Evolutionary conservation across 1,140 invertebrate genomes (phyloP).

Genomic region (Euura lappo): DNA sequence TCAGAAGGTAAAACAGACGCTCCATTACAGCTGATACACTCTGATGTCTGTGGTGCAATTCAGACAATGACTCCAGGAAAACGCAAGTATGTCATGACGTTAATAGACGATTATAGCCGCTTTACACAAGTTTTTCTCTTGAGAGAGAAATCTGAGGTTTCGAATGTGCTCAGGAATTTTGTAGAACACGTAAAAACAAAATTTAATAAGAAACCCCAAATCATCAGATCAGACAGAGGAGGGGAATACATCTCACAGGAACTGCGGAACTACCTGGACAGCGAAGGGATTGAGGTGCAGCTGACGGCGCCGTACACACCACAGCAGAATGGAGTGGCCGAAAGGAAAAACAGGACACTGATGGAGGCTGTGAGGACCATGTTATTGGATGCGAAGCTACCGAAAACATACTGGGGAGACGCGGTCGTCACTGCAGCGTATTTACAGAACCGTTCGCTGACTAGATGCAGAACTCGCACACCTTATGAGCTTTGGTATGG

Average conservation of each 20-base stretch:
- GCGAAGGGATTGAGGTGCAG: constrained; percentile 28
- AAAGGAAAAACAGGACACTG: constrained; percentile 34
- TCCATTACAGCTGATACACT: constrained; percentile 10
- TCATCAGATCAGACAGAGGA: constrained; percentile 25
- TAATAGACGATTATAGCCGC: constrained; percentile 10
- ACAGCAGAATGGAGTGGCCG: constrained; percentile 43
- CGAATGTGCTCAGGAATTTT: constrained; percentile 12
- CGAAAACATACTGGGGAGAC: background rate
- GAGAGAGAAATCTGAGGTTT: constrained; percentile 19
- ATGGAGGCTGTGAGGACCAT: constrained; percentile 15
- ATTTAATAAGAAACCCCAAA: constrained; percentile 20
- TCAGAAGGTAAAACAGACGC: background rate
- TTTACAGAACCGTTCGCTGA: constrained; percentile 1
- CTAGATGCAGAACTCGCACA: too few relatives aligned
- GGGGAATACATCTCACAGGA: constrained; percentile 20
- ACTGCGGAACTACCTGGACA: constrained; percentile 17
- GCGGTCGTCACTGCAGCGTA: constrained; percentile 9
- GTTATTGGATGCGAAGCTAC: background rate
- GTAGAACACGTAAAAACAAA: constrained; percentile 11
- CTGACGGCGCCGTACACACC: constrained; percentile 36
- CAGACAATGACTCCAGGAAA: constrained; percentile 8
- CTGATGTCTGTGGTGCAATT: background rate
- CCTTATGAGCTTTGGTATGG: constrained; percentile 33
- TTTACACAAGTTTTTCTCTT: constrained; percentile 9
- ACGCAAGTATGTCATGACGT: constrained; percentile 9